Evolutionary conservation across 2,113 vertebrate species (phyloP), one percentile per base, ranked within the genome.

Genomic region (Trogon surrucura): DNA sequence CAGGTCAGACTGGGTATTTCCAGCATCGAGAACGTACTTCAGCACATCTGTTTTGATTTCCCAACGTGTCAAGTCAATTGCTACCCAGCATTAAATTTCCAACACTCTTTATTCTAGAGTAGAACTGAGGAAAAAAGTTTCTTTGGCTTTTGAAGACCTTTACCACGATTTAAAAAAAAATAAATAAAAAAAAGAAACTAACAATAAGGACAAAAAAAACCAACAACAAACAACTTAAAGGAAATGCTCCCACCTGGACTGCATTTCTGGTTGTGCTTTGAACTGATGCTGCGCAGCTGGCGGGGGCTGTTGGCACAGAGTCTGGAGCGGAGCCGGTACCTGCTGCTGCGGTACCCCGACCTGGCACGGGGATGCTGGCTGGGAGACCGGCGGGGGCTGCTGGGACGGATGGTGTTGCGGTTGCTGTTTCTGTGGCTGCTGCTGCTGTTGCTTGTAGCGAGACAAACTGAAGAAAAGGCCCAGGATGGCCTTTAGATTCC

Each of bases 391-490:
- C 1, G 94, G 72, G 61, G 90, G 86, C 5, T 97, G 97, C 91
- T 97, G 97, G 14, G 96, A 80, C 3, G 92, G 96, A 72, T 98
- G 95, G 58, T 96, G 96, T 3, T 96, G 94, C 7, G 96, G 80
- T 11, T 94, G 93, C 54, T 94, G 97, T 70, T 98, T 98, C 74
- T 98, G 98, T 30, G 97, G 97, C 93, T 98, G 98, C 97, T 99
- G 98, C 16, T 99, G 98, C 93, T 99, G 99, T 95, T 99, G 99
- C 96, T 99, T 99, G 98, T 99, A 99, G 5, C 99, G 98, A 21
- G 99, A 99, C 56, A 99, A 97, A 95, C 99, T 99, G 97, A 99
- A 99, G 98, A 99, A 99, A 88, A 99, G 99, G 92, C 99, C 99
- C 94, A 99, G 96, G 94, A 99, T 99, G 95, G 99, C 99, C 98